Percentiles rank a stretch among this genome's conserved stretches.
Conservation (phyloP, 2,797 vertebrate genomes). For the Channa striata region DNA sequence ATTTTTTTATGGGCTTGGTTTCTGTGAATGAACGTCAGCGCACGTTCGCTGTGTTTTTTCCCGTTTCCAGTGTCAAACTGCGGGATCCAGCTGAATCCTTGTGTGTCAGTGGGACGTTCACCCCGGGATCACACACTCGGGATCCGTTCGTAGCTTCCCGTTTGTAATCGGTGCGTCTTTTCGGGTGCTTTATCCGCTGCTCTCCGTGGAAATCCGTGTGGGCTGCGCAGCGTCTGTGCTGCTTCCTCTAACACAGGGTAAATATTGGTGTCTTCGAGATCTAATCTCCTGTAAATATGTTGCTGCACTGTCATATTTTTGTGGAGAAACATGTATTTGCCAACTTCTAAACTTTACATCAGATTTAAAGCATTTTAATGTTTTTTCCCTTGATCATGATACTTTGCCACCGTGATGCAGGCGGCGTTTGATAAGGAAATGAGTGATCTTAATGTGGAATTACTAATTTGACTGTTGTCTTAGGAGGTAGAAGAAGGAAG, state of each 20-base stretch:
- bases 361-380: neutral
- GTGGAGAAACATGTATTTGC: neutral
- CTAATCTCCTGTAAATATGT: neutral
- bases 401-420: conserved; percentile 24
- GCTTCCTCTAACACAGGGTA: neutral
- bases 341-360: neutral
- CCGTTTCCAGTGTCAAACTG: conserved; percentile 37
- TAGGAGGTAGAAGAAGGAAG: neutral
- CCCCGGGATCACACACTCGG: conserved; percentile 32
- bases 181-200: conserved; percentile 7
- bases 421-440: conserved; percentile 20
- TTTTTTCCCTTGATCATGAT: neutral
- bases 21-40: neutral
- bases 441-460: conserved; percentile 22
- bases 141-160: conserved; percentile 41
- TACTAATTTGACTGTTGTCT: neutral
- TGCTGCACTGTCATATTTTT: neutral
- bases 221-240: neutral
- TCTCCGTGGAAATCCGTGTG: conserved; percentile 1
- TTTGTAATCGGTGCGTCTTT: conserved; percentile 43
- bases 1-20: conserved; percentile 2
- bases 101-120: neutral
- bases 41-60: neutral
- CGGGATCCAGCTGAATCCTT: conserved; percentile 15
- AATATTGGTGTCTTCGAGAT: neutral